Percentiles rank a stretch among this genome's conserved stretches.
Evolutionary conservation across 2,797 vertebrate species (phyloP).

Genomic region (Heterohyrax brucei): DNA sequence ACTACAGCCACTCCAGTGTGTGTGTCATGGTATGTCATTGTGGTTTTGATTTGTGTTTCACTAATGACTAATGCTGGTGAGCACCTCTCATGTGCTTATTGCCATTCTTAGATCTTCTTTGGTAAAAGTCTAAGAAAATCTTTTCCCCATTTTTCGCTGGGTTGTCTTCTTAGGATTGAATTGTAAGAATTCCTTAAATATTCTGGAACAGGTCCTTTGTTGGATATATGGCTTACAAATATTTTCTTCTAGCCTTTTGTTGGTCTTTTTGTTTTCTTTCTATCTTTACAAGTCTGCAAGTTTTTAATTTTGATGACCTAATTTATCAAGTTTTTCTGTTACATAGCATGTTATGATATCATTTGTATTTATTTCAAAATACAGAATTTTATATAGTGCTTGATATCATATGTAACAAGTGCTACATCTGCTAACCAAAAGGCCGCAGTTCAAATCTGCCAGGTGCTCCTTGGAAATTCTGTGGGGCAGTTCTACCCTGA

Average conservation of each 20-base stretch:
- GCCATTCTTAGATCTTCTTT: neutral
- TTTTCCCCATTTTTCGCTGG: neutral
- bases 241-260: too few relatives aligned
- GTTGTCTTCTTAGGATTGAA: slow-evolving; percentile 38
- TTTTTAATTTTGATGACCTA: too few relatives aligned
- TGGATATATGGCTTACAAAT: too few relatives aligned
- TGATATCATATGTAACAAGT: too few relatives aligned
- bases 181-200: slow-evolving; percentile 12
- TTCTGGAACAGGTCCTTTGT: slow-evolving; percentile 42
- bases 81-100: slow-evolving; percentile 47
- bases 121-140: neutral
- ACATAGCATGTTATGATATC: slow-evolving; percentile 1
- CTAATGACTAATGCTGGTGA: neutral
- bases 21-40: neutral
- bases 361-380: slow-evolving; percentile 49
- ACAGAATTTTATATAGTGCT: neutral
- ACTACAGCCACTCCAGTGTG: neutral
- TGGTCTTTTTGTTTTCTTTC: too few relatives aligned
- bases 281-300: too few relatives aligned
- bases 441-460: too few relatives aligned
- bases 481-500: too few relatives aligned
- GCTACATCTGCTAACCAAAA: too few relatives aligned
- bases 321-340: slow-evolving; percentile 1
- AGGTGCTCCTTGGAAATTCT: too few relatives aligned
- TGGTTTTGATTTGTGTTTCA: neutral